Percentiles rank a stretch among this genome's conserved stretches.
Evolutionary conservation across 92 coral and sea anemone species (phyloP).

Genomic region (Umimayanthus kanabou): DNA sequence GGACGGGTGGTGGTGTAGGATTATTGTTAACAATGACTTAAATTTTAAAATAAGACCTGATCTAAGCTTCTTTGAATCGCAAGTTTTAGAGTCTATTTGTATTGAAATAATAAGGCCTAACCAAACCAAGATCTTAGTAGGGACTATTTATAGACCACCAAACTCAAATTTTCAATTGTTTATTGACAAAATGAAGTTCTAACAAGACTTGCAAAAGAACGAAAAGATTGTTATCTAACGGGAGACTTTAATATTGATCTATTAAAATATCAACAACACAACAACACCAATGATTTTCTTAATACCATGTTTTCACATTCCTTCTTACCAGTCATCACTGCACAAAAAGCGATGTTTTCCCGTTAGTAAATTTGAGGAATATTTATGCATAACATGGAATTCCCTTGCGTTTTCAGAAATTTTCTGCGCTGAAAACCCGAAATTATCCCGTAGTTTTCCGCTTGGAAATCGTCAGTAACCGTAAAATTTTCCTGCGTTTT

Average conservation of each 20-base stretch:
- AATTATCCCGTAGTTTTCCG: too few relatives aligned
- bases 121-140: slow-evolving; percentile 40
- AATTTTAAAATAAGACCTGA: slow-evolving; percentile 44
- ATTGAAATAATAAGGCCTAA: slow-evolving; percentile 50
- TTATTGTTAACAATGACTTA: slow-evolving; percentile 40
- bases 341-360: too few relatives aligned
- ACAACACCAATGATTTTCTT: slow-evolving; percentile 14
- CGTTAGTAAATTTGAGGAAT: too few relatives aligned
- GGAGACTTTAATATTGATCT: slow-evolving; percentile 15
- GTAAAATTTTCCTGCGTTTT: too few relatives aligned
- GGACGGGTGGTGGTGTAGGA: slow-evolving; percentile 45
- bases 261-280: slow-evolving; percentile 11
- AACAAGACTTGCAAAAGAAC: slow-evolving; percentile 11
- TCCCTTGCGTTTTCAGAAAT: too few relatives aligned
- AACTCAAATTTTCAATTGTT: slow-evolving; percentile 9
- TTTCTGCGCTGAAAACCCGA: too few relatives aligned
- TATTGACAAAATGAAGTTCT: slow-evolving; percentile 20
- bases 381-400: too few relatives aligned
- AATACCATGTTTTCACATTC: slow-evolving; percentile 11
- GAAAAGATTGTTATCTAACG: not conserved
- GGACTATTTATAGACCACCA: slow-evolving; percentile 49
- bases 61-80: slow-evolving; percentile 11
- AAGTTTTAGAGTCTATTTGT: slow-evolving; percentile 43
- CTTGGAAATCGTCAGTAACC: too few relatives aligned
- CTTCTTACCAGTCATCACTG: not conserved